phyloP scores from a whole-genome alignment of 2,797 vertebrate species.

The Champsocephalus gunnari region DNA sequence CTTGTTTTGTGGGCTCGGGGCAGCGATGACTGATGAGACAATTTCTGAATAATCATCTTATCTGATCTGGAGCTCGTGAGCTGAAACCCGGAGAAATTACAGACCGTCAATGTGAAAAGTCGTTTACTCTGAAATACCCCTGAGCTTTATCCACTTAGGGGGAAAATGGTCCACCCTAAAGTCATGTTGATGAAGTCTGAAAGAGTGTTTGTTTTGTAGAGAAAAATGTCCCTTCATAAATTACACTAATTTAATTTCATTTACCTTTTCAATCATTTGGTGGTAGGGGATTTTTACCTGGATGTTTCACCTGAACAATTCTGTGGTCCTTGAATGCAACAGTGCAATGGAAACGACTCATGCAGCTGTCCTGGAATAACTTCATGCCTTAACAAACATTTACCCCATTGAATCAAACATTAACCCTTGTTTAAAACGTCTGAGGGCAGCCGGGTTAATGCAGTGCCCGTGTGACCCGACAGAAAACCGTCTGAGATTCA shows the following conservation, averaged over 20 bases:
- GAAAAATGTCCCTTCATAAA: conserved; percentile 47
- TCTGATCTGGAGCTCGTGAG: conserved; percentile 71
- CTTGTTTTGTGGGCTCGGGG: conserved; percentile 55
- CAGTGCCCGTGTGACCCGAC: background rate
- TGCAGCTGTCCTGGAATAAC: conserved; percentile 31
- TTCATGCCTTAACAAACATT: conserved; percentile 17
- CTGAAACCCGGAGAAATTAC: conserved; percentile 47
- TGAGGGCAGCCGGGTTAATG: conserved; percentile 46
- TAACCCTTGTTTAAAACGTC: conserved; percentile 22
- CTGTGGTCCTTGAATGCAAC: conserved; percentile 16
- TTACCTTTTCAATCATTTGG: conserved; percentile 32
- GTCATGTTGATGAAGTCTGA: conserved; percentile 45
- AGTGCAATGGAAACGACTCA: background rate
- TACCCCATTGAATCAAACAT: conserved; percentile 25
- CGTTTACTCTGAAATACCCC: conserved; percentile 31
- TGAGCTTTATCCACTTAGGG: conserved; percentile 36
- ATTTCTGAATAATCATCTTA: conserved; percentile 71
- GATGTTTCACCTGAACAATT: conserved; percentile 26
- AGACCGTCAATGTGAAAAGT: conserved; percentile 50
- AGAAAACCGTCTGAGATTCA: conserved; percentile 11
- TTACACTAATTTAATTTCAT: conserved; percentile 38
- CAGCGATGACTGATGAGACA: conserved; percentile 63
- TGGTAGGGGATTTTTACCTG: conserved; percentile 7
- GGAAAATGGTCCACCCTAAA: conserved; percentile 24
- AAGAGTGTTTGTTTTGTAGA: conserved; percentile 40